phyloP scores from a whole-genome alignment of 2,113 vertebrate genomes.

The Eurystomus gularis region DNA sequence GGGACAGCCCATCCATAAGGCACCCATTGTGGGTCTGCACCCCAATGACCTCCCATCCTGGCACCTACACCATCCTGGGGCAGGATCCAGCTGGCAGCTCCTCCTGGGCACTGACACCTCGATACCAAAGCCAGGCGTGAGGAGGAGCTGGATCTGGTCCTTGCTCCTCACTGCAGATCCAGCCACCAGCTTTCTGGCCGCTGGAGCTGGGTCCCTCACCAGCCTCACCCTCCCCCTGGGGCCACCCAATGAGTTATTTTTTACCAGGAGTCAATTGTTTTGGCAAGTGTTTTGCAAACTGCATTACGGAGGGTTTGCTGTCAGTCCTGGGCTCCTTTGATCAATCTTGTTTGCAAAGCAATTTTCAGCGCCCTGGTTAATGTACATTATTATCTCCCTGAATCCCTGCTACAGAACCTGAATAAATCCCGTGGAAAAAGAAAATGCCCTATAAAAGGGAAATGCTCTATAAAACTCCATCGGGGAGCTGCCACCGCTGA shows the following conservation, averaged over 20 bases:
- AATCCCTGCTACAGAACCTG: slow-evolving; percentile 47
- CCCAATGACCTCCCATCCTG: not conserved
- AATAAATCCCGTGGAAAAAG: not conserved
- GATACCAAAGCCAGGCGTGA: not conserved
- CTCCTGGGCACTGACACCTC: not conserved
- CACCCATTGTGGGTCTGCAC: not conserved
- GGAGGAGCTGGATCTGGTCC: not conserved
- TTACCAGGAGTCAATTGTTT: not conserved
- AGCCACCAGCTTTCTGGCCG: not conserved
- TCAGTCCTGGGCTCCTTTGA: slow-evolving; percentile 30
- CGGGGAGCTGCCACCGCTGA: not conserved
- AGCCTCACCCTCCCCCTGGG: not conserved
- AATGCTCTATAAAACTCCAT: not conserved
- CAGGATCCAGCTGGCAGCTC: not conserved
- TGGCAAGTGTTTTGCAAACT: slow-evolving; percentile 13
- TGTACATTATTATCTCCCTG: slow-evolving; percentile 28
- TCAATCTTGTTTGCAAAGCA: slow-evolving; percentile 33
- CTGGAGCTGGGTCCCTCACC: fast-evolving
- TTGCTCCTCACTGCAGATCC: not conserved
- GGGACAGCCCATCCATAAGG: not conserved
- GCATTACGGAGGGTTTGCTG: not conserved
- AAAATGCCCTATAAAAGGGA: slow-evolving; percentile 28
- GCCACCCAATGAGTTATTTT: not conserved
- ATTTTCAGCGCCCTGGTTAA: slow-evolving; percentile 7
- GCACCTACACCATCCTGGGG: not conserved